phyloP scores from a whole-genome alignment of 2,888 invertebrate species.

The Ellobium chinense region DNA sequence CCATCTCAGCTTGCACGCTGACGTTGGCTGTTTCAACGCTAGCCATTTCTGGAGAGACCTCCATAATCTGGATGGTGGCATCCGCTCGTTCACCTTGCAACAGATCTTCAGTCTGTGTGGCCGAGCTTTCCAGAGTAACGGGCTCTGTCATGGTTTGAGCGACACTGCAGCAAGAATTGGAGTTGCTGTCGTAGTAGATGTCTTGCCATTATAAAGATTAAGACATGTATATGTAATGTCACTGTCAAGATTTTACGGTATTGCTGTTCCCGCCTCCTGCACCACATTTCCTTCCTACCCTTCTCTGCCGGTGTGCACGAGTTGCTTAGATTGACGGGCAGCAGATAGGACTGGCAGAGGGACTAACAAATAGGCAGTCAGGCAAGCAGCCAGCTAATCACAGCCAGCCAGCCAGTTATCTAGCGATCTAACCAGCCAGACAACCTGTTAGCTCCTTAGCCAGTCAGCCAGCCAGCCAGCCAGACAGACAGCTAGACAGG shows the following conservation, averaged over 20 bases:
- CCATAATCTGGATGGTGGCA: not conserved
- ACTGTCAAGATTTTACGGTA: not conserved
- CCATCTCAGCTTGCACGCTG: constrained; percentile 40
- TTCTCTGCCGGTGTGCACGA: no score
- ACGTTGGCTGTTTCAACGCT: constrained; percentile 14
- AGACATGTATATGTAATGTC: not conserved
- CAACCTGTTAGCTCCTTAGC: no score
- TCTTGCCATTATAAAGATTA: not conserved
- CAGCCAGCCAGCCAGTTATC: no score
- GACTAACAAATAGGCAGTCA: no score
- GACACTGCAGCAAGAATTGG: constrained; percentile 10
- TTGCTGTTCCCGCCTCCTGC: no score
- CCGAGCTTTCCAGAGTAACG: not conserved
- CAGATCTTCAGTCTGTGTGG: constrained; percentile 19
- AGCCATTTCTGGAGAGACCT: not conserved
- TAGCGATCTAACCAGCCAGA: no score
- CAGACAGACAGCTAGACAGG: no score
- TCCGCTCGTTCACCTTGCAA: not conserved
- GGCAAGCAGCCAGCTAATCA: no score
- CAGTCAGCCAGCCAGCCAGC: no score
- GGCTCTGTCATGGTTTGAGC: constrained; percentile 37
- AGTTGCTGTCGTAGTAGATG: not conserved
- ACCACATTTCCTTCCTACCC: no score
- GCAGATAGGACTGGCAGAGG: no score
- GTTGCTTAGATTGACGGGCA: no score